Base-by-base conservation (phyloP, 1,140 invertebrate genomes). In the Neuroterus valhalla region DNA sequence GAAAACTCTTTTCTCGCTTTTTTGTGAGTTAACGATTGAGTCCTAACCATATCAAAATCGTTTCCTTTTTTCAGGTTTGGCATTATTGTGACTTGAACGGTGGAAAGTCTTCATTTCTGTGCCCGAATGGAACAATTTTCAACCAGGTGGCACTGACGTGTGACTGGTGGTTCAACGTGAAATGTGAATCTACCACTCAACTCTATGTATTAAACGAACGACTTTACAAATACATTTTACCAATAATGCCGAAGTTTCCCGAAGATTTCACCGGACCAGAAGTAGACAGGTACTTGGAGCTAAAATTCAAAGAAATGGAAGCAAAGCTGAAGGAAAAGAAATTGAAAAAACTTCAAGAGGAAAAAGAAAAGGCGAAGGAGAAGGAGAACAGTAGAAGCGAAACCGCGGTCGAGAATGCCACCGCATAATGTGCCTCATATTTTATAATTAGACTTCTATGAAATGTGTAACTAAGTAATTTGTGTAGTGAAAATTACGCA, bases 161-260 rank as follows among this genome's bases (percentile, higher is more conserved):
- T 80, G 96, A 97, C 86, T 97, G 96, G 96, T 97, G 96, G 96
- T 97, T 96, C 87, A 97, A 96, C 84, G 95, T 96, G 0, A 93
- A 95, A 76, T 97, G 96, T 85, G 92, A 94, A 23, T 92, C 94
- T 2, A 96, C 96, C 0, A 89, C 95, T 1, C 95, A 96, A 84
- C 91, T 96, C 0, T 97, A 97, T 85, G 96, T 96, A 8, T 88
- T 97, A 1, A 97, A 97, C 78, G 96, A 96, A 84, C 92, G 96
- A 50, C 91, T 97, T 0, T 97, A 96, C 85, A 96, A 96, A 82
- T 96, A 95, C 82, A 96, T 97, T 72, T 86, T 96, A 78, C 95
- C 95, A 12, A 92, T 96, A 76, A 93, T 94, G 84, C 95, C 96
- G 0, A 95, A 96, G 85, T 97, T 97, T 82, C 95, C 96, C 0